Evolutionary conservation across 2,113 vertebrate species (phyloP), one percentile per base, ranked within the genome.

Genomic region (Bucco capensis): DNA sequence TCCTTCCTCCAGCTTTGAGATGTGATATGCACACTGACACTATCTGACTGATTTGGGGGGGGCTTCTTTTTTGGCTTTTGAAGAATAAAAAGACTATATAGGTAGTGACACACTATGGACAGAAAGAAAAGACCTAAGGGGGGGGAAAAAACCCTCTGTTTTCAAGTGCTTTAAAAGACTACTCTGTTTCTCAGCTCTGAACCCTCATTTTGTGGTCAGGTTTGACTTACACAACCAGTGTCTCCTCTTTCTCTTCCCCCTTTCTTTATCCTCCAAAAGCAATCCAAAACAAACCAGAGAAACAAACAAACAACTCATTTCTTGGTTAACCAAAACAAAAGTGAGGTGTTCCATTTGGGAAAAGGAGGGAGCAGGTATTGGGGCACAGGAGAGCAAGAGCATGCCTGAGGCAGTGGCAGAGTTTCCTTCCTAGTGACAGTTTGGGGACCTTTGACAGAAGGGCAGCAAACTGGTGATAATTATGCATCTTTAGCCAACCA

Each of bases 341-440:
- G 88, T 79, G 89, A 93, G 92, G 92, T 72, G 90, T 54, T 97
- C 80, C 40, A 30, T 76, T 85, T 89, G 69, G 95, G 88, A 93
- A 91, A 95, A 92, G 70, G 60, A 90, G 76, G 93, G 70, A 72
- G 85, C 8, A 82, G 80, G 88, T 90, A 88, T 37, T 78, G 78
- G 92, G 75, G 73, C 76, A 95, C 21, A 66, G 95, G 95, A 91
- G 30, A 95, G 96, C 92, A 62, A 71, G 76, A 80, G 91, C 96
- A 97, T 97, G 97, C 96, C 96, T 95, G 90, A 95, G 40, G 88
- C 66, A 66, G 67, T 65, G 89, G 82, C 80, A 92, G 70, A 22
- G 74, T 91, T 72, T 70, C 85, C 86, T 89, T 95, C 89, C 67
- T 35, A 69, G 65, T 89, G 74, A 92, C 57, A 79, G 61, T 89